Base-by-base conservation (phyloP, 2,888 invertebrate genomes). In the Apeira syringaria region DNA sequence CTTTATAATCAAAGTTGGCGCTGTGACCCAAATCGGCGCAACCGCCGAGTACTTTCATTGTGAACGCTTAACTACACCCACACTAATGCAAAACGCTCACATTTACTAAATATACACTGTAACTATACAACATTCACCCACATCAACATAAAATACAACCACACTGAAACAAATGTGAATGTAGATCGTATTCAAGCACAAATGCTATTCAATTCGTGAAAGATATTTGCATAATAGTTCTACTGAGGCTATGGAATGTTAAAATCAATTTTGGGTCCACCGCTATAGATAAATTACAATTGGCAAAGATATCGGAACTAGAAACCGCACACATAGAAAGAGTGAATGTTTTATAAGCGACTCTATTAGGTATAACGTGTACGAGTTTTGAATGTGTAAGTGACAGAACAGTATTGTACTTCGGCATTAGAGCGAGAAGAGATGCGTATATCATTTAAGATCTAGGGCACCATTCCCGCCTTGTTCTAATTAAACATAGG, bases 21-120 rank as follows among this genome's bases (percentile, higher is more conserved):
- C 83, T 85, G 73, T 88, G 88, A 89, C 88, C 88, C 76, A 88
- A 88, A 87, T 89, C 84, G 81, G 66, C 74, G 84, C 85, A 86
- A 86, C 82, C 75, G 77, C 70, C 79, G 74, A 78, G 83, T 87
- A 86, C 88, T 87, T 87, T 88, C 87, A 87, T 88, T 89, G 88
- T 87, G 81, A 82, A 83, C 80, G 80, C 78, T 79, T 71, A 75
- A 80, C 71, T 72, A 74, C 71, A 60, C 77, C 61, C 71, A 70
- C 75, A 80, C 69, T 11, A 22, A 60, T 42, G 51, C 52, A 59
- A 34, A 3, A 9, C 24, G 26, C 41, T 28, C 10, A 4, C 35
- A 41, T 26, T 20, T 11, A 32, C 28, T 13, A 0, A 49, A 44
- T 34, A 29, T 42, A 37, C 44, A 39, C 25, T 36, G 24, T 49